Evolutionary conservation across 2,113 vertebrate genomes (phyloP).

Genomic region (Hoplias malabaricus): DNA sequence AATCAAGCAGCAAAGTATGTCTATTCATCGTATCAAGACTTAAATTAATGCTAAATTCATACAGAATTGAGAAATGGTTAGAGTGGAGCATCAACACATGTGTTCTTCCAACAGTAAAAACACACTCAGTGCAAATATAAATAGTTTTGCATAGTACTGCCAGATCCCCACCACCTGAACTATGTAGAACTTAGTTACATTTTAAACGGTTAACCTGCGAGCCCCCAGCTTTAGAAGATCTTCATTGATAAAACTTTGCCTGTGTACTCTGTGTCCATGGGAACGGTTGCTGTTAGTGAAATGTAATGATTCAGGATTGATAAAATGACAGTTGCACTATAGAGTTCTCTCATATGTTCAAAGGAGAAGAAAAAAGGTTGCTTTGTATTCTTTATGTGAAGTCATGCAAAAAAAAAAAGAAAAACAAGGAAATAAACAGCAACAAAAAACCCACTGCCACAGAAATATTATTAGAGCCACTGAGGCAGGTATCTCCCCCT

Average conservation of each 20-base stretch:
- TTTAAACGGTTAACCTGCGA: neutral
- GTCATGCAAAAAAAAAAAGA: neutral
- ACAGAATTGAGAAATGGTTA: too few species aligned
- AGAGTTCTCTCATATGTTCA: neutral
- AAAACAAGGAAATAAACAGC: too few species aligned
- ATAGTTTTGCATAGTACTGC: too few species aligned
- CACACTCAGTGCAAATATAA: too few species aligned
- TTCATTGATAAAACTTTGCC: conserved; percentile 36
- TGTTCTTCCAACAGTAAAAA: too few species aligned
- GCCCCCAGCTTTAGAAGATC: conserved; percentile 45
- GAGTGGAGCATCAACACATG: too few species aligned
- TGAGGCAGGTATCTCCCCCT: conserved; percentile 44
- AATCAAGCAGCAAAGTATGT: too few species aligned
- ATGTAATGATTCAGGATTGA: neutral
- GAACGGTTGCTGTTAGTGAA: neutral
- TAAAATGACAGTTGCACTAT: neutral
- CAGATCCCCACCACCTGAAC: neutral
- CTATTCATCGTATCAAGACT: too few species aligned
- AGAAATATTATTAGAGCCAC: conserved; percentile 23
- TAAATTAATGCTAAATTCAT: too few species aligned
- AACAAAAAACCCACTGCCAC: too few species aligned
- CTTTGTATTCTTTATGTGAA: neutral
- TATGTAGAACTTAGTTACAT: too few species aligned
- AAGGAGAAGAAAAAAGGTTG: neutral
- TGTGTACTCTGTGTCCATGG: neutral